A percentile compares a stretch with the other conserved stretches of the same genome.
Conservation (phyloP, 1,140 invertebrate genomes). For the Brachionus koreanus region DNA sequence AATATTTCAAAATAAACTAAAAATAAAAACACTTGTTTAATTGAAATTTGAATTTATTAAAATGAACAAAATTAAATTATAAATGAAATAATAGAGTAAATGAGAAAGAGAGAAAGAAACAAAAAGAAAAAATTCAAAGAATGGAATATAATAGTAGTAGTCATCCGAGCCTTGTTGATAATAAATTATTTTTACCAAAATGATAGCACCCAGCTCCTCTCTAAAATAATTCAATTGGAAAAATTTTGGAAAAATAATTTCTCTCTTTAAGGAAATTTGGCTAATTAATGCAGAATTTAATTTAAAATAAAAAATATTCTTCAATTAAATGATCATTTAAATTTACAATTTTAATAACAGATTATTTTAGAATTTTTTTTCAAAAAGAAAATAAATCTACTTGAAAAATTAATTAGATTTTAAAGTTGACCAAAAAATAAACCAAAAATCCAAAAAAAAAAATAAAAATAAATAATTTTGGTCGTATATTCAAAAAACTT, state of each 20-base stretch:
- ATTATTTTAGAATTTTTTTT: no score
- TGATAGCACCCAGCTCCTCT: background rate
- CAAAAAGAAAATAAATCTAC: no score
- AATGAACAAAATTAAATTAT: conserved; percentile 14
- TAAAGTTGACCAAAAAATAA: no score
- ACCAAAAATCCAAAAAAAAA: no score
- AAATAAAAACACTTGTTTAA: background rate
- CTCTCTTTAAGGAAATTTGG: background rate
- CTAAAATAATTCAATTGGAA: background rate
- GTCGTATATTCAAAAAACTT: no score
- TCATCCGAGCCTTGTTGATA: background rate
- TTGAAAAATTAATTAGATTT: no score
- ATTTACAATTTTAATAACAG: background rate
- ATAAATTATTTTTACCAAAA: background rate
- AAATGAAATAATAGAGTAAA: background rate
- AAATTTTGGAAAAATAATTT: background rate
- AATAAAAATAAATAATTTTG: no score
- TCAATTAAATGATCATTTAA: background rate
- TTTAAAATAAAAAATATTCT: background rate
- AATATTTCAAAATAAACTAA: background rate
- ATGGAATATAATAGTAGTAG: background rate
- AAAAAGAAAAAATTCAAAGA: conserved; percentile 1
- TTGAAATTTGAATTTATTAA: conserved; percentile 13
- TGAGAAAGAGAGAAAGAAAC: background rate
- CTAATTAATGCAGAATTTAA: background rate